A percentile compares a stretch with the other conserved stretches of the same genome.
These are phyloP conservation scores for Heteromurus nitidus DNA, from an alignment of 2,888 invertebrate species.

Conservation along the genomic window DNA sequence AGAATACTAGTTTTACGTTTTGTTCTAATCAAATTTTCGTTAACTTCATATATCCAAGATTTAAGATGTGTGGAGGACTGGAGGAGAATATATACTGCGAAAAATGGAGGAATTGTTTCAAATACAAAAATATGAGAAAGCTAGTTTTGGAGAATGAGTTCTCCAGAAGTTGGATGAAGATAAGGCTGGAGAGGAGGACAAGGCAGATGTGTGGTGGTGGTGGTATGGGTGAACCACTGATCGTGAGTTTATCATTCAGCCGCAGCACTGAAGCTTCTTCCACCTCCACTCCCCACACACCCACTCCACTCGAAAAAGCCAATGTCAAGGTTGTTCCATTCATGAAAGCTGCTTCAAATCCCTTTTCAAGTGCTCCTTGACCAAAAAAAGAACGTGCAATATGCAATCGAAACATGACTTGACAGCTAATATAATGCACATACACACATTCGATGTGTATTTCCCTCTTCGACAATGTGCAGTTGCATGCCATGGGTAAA, in stretches of 20 bases:
- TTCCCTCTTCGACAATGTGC: too few species aligned
- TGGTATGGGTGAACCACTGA: background rate
- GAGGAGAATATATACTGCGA: background rate
- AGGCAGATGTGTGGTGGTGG: background rate
- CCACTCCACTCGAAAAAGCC: too few species aligned
- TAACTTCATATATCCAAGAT: constrained; percentile 33
- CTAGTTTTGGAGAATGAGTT: background rate
- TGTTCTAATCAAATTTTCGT: constrained; percentile 57
- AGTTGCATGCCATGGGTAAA: too few species aligned
- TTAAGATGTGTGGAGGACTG: background rate
- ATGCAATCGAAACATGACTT: too few species aligned
- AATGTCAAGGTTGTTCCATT: too few species aligned
- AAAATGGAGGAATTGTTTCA: too few species aligned
- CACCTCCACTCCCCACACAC: constrained; percentile 17
- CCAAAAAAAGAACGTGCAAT: too few species aligned
- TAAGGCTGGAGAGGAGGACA: background rate
- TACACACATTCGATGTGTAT: too few species aligned
- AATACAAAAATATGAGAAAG: background rate
- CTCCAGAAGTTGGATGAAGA: background rate
- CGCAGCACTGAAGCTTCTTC: background rate
- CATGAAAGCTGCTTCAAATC: too few species aligned
- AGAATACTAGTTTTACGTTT: constrained; percentile 34
- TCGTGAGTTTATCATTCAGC: constrained; percentile 21
- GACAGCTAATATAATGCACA: too few species aligned
- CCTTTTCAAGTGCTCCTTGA: too few species aligned